Evolutionary conservation across 2,113 vertebrate species (phyloP).

Genomic region (Elachura formosa): DNA sequence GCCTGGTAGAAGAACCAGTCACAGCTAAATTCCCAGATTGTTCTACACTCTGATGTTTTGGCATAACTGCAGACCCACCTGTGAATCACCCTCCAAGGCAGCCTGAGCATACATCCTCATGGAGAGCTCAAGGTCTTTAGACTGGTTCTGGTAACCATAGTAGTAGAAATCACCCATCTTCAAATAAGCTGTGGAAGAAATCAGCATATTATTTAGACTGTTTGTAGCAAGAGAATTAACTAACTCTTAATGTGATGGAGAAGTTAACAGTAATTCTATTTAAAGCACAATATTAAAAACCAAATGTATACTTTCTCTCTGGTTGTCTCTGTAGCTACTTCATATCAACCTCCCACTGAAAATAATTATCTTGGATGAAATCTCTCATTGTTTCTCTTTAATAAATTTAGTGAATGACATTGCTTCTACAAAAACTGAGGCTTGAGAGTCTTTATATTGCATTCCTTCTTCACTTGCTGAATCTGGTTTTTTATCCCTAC

Average conservation of each 20-base stretch:
- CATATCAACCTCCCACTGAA: not conserved
- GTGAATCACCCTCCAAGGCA: slow-evolving; percentile 81
- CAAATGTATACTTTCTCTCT: not conserved
- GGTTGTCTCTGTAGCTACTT: not conserved
- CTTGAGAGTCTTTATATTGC: not conserved
- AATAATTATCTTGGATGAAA: not conserved
- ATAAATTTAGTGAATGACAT: not conserved
- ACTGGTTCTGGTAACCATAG: slow-evolving; percentile 72
- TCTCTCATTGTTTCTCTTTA: not conserved
- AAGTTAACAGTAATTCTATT: not conserved
- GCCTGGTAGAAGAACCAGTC: not conserved
- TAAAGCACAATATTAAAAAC: not conserved
- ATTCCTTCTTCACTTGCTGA: not conserved
- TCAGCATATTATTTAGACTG: not conserved
- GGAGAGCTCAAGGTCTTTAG: slow-evolving; percentile 71
- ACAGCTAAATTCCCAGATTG: not conserved
- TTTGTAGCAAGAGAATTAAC: not conserved
- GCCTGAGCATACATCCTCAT: slow-evolving; percentile 86
- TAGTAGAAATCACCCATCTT: slow-evolving; percentile 92
- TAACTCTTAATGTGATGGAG: not conserved
- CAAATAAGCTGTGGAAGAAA: slow-evolving; percentile 78
- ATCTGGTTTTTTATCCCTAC: no score
- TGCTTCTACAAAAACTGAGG: not conserved
- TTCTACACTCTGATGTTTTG: not conserved
- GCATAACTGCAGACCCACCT: slow-evolving; percentile 71